Base-by-base conservation (phyloP, 2,797 vertebrate genomes). In the Lithobates sylvaticus region DNA sequence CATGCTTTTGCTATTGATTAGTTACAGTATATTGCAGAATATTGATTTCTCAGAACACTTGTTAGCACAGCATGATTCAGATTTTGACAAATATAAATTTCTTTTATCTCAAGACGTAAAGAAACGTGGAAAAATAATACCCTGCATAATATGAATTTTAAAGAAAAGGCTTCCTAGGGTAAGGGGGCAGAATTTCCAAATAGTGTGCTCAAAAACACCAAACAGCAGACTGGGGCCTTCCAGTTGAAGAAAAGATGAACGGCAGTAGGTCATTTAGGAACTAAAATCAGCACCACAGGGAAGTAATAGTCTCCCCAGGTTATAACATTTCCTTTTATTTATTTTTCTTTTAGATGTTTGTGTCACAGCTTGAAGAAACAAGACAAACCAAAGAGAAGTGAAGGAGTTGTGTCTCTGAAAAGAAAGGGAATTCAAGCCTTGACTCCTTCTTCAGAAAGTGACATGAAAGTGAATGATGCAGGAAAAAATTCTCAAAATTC, bases 211-310 rank as follows among this genome's bases (percentile, higher is more conserved):
- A 85, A 85, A 61, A 85, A 85, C 69, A 79, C 54, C 58, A 74
- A 74, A 85, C 68, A 74, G 70, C 68, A 67, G 70, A 86, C 69
- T 68, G 78, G 78, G 72, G 64, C 23, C 73, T 87, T 78, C 73
- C 69, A 78, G 75, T 78, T 83, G 85, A 73, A 78, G 75, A 87
- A 69, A 83, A 87, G 69, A 87, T 83, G 80, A 87, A 87, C 75
- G 34, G 75, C 85, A 78, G 69, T 78, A 87, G 80, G 83, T 83
- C 80, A 87, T 87, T 87, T 87, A 87, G 85, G 36, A 87, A 83
- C 85, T 78, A 78, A 87, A 83, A 87, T 87, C 75, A 87, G 29
- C 85, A 72, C 85, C 58, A 54, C 80, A 74, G 85, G 85, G 75
- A 83, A 87, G 80, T 87, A 83, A 87, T 87, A 83, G 85, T 47